Evolutionary conservation across 2,888 invertebrate species (phyloP), one percentile per base, ranked within the genome.

Genomic region (Tricholauxania praeusta): DNA sequence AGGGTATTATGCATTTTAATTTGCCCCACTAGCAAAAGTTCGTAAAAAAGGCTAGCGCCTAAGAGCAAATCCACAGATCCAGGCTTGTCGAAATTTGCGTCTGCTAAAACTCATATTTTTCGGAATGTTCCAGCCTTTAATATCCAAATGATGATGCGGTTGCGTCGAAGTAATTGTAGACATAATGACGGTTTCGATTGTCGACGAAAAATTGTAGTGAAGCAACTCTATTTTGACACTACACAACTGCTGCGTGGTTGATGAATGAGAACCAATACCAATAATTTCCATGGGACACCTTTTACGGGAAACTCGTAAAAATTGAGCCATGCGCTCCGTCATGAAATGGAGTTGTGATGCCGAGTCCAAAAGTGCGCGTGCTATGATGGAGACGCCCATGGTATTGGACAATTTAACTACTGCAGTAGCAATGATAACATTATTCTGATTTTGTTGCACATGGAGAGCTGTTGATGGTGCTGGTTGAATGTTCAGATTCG

Each of bases 271-370:
- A 8, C 63, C 68, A 52, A 75, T 72, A 5, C 71, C 72, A 48
- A 52, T 15, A 17, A 71, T 28, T 7, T 64, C 57, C 3, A 72
- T 59, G 22, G 67, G 67, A 6, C 51, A 17, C 10, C 69, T 74
- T 32, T 22, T 74, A 3, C 64, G 72, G 12, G 52, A 57, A 2
- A 72, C 48, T 2, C 49, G n/a, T 14, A 72, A 64, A 6, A 12
- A 39, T 32, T 74, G 72, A 10, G 69, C 72, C 7, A 69, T 72
- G 28, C 65, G 59, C 47, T 72, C 74, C n/a, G 72, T 74, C n/a
- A n/a, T n/a, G n/a, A n/a, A n/a, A n/a, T n/a, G n/a, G n/a, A n/a
- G n/a, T n/a, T n/a, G n/a, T n/a, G n/a, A n/a, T n/a, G n/a, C n/a
- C n/a, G n/a, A n/a, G n/a, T n/a, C n/a, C n/a, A n/a, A n/a, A n/a